Percentiles rank a stretch among this genome's conserved stretches.
Evolutionary conservation across 2,113 vertebrate genomes (phyloP).

Genomic region (Patagioenas fasciata): DNA sequence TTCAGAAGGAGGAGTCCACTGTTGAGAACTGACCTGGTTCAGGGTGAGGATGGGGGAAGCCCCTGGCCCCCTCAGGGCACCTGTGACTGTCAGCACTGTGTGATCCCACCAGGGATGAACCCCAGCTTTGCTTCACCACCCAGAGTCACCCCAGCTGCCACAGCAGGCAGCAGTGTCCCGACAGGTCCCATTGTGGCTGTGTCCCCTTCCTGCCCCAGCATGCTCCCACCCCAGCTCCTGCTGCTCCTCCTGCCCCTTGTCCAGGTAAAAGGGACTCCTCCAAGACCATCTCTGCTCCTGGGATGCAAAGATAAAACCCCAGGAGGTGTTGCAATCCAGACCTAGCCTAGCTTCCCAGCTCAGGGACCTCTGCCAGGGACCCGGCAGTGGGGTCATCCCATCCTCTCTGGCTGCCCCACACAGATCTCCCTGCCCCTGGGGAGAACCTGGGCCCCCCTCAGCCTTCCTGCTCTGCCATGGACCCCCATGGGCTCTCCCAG

Average conservation of each 20-base stretch:
- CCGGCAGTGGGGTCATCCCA: accelerated
- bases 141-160: neutral
- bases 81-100: neutral
- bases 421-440: neutral
- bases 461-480: accelerated
- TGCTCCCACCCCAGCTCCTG: neutral
- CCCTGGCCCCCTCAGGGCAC: neutral
- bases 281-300: neutral
- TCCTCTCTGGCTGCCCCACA: neutral
- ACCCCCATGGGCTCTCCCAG: neutral
- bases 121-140: neutral
- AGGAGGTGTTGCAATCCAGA: neutral
- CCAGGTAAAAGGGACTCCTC: neutral
- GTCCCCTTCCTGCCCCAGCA: neutral
- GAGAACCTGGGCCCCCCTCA: accelerated
- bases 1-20: neutral
- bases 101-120: neutral
- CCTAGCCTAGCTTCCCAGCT: neutral
- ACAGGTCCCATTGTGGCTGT: accelerated
- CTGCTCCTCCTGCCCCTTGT: neutral
- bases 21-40: neutral
- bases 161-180: neutral
- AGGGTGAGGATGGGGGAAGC: neutral
- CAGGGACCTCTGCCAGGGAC: neutral
- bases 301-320: neutral